Conservation (phyloP, 2,113 vertebrate species). For the Syngnathus typhle region DNA sequence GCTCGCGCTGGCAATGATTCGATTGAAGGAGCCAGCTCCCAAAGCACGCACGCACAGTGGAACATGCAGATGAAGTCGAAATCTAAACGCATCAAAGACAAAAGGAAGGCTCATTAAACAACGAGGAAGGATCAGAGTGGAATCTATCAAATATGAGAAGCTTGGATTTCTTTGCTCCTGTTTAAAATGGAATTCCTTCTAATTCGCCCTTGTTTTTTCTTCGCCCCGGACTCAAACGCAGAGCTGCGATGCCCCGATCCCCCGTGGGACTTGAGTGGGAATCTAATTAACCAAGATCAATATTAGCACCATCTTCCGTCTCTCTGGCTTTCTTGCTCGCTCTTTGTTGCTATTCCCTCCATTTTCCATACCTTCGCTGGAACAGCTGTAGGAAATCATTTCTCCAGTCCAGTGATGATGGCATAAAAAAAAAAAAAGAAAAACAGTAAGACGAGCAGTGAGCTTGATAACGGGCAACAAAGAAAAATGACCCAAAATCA, state of each 20-base stretch:
- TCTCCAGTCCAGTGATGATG: conserved; percentile 36
- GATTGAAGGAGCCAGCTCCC: not conserved
- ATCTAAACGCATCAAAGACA: conserved; percentile 35
- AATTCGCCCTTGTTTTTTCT: conserved; percentile 46
- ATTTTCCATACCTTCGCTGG: conserved; percentile 49
- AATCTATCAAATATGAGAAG: conserved; percentile 50
- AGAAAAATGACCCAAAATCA: not conserved
- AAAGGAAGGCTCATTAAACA: conserved; percentile 39
- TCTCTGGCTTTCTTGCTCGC: conserved; percentile 13
- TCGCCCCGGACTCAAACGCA: conserved; percentile 50
- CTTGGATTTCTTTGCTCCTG: conserved; percentile 35
- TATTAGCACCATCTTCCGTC: conserved; percentile 62
- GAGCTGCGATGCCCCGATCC: conserved; percentile 51
- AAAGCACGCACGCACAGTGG: not conserved
- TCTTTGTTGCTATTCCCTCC: conserved; percentile 15
- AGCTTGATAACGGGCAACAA: not conserved
- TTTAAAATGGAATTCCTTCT: conserved; percentile 58
- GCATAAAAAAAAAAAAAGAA: not conserved
- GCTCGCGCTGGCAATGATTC: conserved; percentile 22
- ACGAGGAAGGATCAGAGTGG: conserved; percentile 33
- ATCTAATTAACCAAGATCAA: conserved; percentile 75
- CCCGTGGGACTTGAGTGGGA: conserved; percentile 59
- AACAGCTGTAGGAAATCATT: conserved; percentile 48
- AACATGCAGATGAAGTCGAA: conserved; percentile 25
- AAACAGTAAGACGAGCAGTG: not conserved